These are phyloP conservation scores for Teinopalpus imperialis DNA, from an alignment of 2,888 invertebrate species.

Conservation along the genomic window DNA sequence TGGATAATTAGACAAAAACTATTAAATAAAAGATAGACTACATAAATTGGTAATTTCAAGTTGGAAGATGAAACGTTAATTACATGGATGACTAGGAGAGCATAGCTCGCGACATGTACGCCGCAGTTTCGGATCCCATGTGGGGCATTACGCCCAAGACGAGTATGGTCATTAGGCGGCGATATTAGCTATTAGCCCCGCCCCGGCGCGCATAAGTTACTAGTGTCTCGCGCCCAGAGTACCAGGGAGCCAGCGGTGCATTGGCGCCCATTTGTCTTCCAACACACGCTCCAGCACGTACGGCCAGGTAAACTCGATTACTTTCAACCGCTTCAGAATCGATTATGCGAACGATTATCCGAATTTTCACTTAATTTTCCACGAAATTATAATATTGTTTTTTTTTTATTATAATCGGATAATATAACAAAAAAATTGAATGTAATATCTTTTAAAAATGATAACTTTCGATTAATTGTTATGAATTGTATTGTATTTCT, in stretches of 20 bases:
- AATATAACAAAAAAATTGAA: too few species aligned
- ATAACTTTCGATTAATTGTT: too few species aligned
- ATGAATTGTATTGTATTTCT: too few species aligned
- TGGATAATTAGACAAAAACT: too few species aligned
- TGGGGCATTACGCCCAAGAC: constrained; percentile 74
- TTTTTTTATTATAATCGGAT: too few species aligned
- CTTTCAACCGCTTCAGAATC: constrained; percentile 25
- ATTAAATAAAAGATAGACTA: too few species aligned
- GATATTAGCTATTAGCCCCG: constrained; percentile 81
- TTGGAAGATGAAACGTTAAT: constrained; percentile 45
- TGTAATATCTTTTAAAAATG: too few species aligned
- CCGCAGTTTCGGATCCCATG: constrained; percentile 55
- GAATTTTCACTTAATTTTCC: too few species aligned
- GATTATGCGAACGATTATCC: constrained; percentile 25
- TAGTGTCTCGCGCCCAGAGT: constrained; percentile 40
- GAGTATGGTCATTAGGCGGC: constrained; percentile 78
- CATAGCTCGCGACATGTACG: constrained; percentile 46
- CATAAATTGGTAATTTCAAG: too few species aligned
- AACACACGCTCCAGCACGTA: constrained; percentile 37
- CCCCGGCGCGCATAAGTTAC: constrained; percentile 64
- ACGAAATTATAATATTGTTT: not conserved
- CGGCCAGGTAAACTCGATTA: constrained; percentile 34
- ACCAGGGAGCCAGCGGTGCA: constrained; percentile 24
- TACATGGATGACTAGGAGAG: constrained; percentile 42
- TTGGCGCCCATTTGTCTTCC: constrained; percentile 56